phyloP scores from a whole-genome alignment of 1,140 invertebrate species.

The Temnothorax longispinosus region DNA sequence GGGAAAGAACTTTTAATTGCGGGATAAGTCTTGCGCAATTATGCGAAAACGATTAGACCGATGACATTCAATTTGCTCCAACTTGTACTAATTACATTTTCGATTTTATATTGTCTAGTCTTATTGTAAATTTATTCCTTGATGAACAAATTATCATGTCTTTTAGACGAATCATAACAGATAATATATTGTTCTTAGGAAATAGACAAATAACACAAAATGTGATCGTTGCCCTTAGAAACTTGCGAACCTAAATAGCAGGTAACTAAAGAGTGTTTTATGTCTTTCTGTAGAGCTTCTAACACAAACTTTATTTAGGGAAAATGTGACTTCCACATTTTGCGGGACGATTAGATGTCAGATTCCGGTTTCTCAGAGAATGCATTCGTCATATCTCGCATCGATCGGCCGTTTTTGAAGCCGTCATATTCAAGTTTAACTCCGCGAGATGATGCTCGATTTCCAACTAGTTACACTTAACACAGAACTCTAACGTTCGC shows the following conservation, averaged over 20 bases:
- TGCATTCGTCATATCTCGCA: conserved; percentile 55
- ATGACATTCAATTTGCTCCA: not conserved
- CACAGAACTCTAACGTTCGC: not conserved
- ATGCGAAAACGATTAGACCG: not conserved
- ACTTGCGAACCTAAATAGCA: not conserved
- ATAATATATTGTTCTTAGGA: not conserved
- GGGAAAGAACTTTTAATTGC: not conserved
- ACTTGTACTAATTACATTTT: not conserved
- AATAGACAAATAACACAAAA: not conserved
- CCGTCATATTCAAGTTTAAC: not conserved
- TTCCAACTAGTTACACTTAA: not conserved
- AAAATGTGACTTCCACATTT: conserved; percentile 44
- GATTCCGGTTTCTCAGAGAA: conserved; percentile 63
- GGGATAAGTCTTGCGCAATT: no score
- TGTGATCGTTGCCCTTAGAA: not conserved
- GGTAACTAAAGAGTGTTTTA: not conserved
- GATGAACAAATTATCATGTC: not conserved
- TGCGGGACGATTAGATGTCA: conserved; percentile 51
- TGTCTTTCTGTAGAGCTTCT: not conserved
- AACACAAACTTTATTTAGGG: conserved; percentile 3
- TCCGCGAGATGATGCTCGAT: conserved; percentile 28
- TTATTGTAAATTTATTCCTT: not conserved
- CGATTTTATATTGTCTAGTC: not conserved
- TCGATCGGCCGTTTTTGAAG: conserved; percentile 33
- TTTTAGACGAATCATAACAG: not conserved